A percentile compares a stretch with the other conserved stretches of the same genome.
phyloP scores from a whole-genome alignment of 2,113 vertebrate species.

The Ahaetulla prasina region DNA sequence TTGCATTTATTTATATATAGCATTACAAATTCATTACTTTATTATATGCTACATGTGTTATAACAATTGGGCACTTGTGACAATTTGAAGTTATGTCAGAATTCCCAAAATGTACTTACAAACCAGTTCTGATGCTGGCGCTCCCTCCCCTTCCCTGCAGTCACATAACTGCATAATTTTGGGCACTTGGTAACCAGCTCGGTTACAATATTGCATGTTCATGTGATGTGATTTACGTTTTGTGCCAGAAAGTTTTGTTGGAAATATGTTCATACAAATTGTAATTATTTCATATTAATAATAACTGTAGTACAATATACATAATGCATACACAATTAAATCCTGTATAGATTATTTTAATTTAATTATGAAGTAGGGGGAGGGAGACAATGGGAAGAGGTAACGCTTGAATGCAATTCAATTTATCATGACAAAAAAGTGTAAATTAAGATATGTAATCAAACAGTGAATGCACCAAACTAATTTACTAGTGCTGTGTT shows the following conservation, averaged over 20 bases:
- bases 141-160: too few species aligned
- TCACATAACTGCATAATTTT: too few species aligned
- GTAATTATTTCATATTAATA: background rate
- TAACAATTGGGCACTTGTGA: too few species aligned
- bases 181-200: too few species aligned
- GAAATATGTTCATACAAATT: background rate
- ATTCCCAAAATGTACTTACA: too few species aligned
- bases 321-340: background rate
- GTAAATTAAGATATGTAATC: background rate
- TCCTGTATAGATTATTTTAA: background rate
- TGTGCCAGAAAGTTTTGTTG: background rate
- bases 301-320: background rate
- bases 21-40: too few species aligned
- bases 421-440: background rate
- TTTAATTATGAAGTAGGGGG: background rate
- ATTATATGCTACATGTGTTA: background rate
- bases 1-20: background rate
- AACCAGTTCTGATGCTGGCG: too few species aligned
- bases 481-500: background rate
- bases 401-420: background rate
- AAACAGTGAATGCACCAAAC: background rate
- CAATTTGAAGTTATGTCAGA: too few species aligned
- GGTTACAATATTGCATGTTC: too few species aligned
- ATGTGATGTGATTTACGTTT: too few species aligned
- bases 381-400: background rate